Evolutionary conservation across 37 sponge, comb jelly and placozoan species (phyloP), one percentile per base, ranked within the genome.

Genomic region (Ianthella basta): DNA sequence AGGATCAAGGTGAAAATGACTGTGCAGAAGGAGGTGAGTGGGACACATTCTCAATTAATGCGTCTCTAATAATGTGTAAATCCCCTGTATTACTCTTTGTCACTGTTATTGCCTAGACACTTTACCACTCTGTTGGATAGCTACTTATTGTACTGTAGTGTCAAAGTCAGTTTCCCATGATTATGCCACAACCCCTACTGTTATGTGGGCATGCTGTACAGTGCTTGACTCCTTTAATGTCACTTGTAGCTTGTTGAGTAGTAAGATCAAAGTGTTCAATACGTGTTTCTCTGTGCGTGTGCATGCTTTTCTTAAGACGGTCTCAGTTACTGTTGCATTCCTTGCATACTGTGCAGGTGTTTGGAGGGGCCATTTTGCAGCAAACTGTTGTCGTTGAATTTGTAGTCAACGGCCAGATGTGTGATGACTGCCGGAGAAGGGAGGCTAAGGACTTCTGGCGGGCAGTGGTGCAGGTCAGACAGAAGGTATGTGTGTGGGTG

Each of bases 371-470:
- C 21, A 90, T 96, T 21, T 87, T 98, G 16, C 92, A 98, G 80
- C 99, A 98, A 67, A 84, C 85, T 55, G 92, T 96, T 84, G 88
- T 93, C 21, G 99, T 98, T 57, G 99, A 98, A 80, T 98, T 85
- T 77, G 67, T 89, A n/a, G 97, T 98, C 20, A 93, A 95, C 73
- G 53, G 91, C 65, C 97, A 93, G 69, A 98, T 98, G 97, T 98
- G 99, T 82, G 90, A 91, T 29, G 95, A 92, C 53, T 98, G 99
- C 66, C 93, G 95, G n/a, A 83, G 91, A 0, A 91, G 91, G 38
- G 92, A 98, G 82, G 94, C 97, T n/a, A 68, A 89, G 23, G 91
- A 94, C 65, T 90, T 80, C 77, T 98, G 97, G 99, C 92, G 84
- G 38, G 93, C 99, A 38, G 94, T 95, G 32, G 93, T 96, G 0